These are phyloP conservation scores for Picathartes gymnocephalus DNA, from an alignment of 2,113 vertebrate genomes.

Conservation along the genomic window DNA sequence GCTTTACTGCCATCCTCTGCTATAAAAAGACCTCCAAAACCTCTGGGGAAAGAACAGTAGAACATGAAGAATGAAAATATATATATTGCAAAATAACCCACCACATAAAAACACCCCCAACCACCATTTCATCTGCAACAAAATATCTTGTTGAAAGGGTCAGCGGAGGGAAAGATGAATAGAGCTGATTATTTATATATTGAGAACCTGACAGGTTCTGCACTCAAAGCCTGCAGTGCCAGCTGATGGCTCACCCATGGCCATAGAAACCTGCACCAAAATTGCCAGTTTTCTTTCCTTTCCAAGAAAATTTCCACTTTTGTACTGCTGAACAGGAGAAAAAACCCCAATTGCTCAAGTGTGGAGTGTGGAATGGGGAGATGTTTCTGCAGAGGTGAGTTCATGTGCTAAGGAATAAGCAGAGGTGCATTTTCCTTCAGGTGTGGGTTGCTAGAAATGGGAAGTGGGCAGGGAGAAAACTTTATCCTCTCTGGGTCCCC, in stretches of 20 bases:
- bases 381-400: neutral
- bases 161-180: neutral
- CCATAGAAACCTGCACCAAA: neutral
- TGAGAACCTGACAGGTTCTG: neutral
- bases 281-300: neutral
- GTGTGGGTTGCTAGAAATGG: neutral
- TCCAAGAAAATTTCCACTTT: neutral
- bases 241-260: neutral
- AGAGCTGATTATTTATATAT: neutral
- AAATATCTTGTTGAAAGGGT: neutral
- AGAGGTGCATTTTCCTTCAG: neutral
- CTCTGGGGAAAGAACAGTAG: neutral
- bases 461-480: neutral
- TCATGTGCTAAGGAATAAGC: neutral
- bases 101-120: neutral
- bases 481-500: neutral
- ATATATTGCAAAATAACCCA: neutral
- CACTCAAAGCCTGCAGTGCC: neutral
- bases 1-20: neutral
- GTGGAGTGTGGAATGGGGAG: neutral
- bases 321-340: neutral
- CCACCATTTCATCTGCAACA: neutral
- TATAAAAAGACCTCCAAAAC: neutral
- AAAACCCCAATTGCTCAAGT: fast-evolving
- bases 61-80: neutral